Conservation (phyloP, 2,797 vertebrate species). For the Macrochelys suwanniensis region DNA sequence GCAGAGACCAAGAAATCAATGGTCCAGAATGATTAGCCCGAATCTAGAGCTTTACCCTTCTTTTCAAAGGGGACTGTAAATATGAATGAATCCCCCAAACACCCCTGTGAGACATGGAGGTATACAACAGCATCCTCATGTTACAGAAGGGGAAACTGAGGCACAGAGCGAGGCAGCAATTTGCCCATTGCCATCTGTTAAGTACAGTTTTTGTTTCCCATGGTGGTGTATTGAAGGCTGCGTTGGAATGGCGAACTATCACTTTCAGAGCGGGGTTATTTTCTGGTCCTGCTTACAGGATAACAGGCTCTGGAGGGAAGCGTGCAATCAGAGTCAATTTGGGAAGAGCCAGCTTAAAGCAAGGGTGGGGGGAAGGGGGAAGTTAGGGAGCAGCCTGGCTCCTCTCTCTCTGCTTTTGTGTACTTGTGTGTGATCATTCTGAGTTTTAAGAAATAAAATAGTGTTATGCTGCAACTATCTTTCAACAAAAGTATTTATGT, state of each 20-base stretch:
- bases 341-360: not conserved
- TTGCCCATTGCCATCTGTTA: not conserved
- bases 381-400: not conserved
- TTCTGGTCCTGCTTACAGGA: not conserved
- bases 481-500: not conserved
- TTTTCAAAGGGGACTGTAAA: not conserved
- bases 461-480: not conserved
- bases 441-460: not conserved
- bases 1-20: not conserved
- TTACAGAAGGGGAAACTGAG: not conserved
- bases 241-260: not conserved
- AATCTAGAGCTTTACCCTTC: not conserved
- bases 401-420: not conserved
- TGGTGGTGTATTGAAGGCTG: not conserved
- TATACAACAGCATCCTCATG: not conserved
- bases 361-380: fast-evolving
- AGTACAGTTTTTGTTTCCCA: not conserved
- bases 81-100: fast-evolving
- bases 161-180: not conserved
- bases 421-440: not conserved
- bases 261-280: not conserved
- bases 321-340: not conserved
- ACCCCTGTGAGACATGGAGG: fast-evolving
- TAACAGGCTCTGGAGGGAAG: not conserved
- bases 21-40: not conserved